phyloP scores from a whole-genome alignment of 2,888 invertebrate species.

The Himalopsyche tibetana region DNA sequence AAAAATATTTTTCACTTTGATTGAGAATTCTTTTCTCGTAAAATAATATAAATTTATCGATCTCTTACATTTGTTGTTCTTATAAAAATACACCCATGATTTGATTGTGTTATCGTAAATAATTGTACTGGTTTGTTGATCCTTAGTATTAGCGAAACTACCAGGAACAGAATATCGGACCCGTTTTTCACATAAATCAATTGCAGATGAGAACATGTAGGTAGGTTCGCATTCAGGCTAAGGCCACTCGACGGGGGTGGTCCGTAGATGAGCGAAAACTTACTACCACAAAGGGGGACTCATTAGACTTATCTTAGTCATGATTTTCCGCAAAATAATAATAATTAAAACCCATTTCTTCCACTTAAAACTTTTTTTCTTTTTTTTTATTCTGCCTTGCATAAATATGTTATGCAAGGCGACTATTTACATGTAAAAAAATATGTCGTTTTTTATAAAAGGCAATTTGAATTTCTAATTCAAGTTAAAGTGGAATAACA shows the following conservation, averaged over 20 bases:
- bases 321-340: background rate
- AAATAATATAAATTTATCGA: no score
- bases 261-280: background rate
- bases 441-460: no score
- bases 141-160: background rate
- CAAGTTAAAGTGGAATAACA: no score
- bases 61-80: no score
- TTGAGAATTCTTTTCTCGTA: no score
- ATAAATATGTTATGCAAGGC: no score
- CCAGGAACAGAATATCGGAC: background rate
- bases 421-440: no score
- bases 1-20: no score
- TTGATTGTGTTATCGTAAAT: background rate
- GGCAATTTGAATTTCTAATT: no score
- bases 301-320: background rate
- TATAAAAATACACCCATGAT: background rate
- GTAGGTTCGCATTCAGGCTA: background rate
- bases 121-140: background rate
- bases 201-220: constrained; percentile 25
- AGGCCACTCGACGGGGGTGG: background rate
- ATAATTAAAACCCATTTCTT: background rate
- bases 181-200: constrained; percentile 11
- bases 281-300: background rate
- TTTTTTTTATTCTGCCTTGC: no score
- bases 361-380: background rate